phyloP scores from a whole-genome alignment of 2,888 invertebrate genomes.

The Aporophyla nigra region DNA sequence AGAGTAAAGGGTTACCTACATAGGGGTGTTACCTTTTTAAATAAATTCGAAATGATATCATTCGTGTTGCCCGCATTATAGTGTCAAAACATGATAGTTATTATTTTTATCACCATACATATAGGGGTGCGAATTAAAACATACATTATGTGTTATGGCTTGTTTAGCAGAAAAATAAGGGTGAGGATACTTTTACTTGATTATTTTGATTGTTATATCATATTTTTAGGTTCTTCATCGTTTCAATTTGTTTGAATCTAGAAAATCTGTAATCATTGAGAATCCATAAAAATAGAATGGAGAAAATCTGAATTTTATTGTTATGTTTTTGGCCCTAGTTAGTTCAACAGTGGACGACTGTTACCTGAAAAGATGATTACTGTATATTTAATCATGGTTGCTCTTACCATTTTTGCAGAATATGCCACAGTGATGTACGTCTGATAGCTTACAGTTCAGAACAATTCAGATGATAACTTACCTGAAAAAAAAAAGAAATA shows the following conservation, averaged over 20 bases:
- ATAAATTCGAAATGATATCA: slow-evolving; percentile 31
- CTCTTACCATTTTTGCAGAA: slow-evolving; percentile 13
- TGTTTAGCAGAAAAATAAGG: slow-evolving; percentile 14
- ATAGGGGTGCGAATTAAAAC: slow-evolving; percentile 53
- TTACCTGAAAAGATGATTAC: background rate
- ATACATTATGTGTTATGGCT: background rate
- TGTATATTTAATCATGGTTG: no score
- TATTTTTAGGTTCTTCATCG: background rate
- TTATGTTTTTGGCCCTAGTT: background rate
- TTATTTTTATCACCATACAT: slow-evolving; percentile 9
- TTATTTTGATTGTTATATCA: background rate
- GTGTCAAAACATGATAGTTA: slow-evolving; percentile 12
- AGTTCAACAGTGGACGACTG: background rate
- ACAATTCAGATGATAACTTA: slow-evolving; percentile 44
- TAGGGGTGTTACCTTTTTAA: slow-evolving; percentile 48
- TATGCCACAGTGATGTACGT: no score
- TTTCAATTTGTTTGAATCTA: background rate
- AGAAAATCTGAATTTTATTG: background rate
- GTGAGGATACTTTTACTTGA: background rate
- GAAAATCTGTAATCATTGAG: no score
- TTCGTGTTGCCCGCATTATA: slow-evolving; percentile 56
- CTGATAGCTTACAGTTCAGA: background rate
- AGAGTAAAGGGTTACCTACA: slow-evolving; percentile 34
- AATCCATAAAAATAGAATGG: background rate
- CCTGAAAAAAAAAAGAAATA: slow-evolving; percentile 52